Evolutionary conservation across 64 coral and sea anemone genomes (phyloP), one percentile per base, ranked within the genome.

Genomic region (Platygyra sinensis): DNA sequence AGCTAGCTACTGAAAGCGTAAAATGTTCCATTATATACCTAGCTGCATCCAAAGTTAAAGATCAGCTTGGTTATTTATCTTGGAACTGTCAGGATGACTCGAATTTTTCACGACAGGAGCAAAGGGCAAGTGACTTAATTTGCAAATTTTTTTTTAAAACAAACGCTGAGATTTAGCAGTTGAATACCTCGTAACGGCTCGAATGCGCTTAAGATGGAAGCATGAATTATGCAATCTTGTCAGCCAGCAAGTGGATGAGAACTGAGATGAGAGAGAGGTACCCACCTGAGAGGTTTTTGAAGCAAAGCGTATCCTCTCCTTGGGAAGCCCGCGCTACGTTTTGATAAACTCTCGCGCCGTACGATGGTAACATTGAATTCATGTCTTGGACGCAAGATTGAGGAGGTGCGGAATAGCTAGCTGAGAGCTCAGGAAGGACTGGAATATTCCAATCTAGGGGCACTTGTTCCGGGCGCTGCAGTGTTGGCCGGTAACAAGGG

Each of bases 61-160:
- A 33, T 80, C 28, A 80, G 78, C 54, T 80, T 62, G 57, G 28
- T 30, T 80, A 61, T 80, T 61, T 80, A 61, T 32, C 61, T 65
- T 42, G 28, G 22, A 36, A 7, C 29, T 81, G 63, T 71, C 81
- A 85, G 39, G 59, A 65, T 62, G 78, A 65, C 15, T 33, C 31
- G 61, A 10, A 62, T 85, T 46, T 85, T 85, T 69, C 4, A 72
- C 80, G 81, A 72, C 81, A 85, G 63, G 81, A 85, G 81, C 81
- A 71, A 50, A 85, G 62, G 63, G 63, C 62, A 52, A 16, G 42
- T 33, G 63, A 65, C 59, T 63, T 83, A 80, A 62, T 62, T 46
- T 80, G 78, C 30, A 60, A 80, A 57, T 33, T 80, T 54, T 28
- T 57, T 61, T 2, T 27, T n/a, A n/a, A 60, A 60, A 32, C 4